Base-by-base conservation (phyloP, 2,888 invertebrate genomes). In the Netelia virgata region DNA sequence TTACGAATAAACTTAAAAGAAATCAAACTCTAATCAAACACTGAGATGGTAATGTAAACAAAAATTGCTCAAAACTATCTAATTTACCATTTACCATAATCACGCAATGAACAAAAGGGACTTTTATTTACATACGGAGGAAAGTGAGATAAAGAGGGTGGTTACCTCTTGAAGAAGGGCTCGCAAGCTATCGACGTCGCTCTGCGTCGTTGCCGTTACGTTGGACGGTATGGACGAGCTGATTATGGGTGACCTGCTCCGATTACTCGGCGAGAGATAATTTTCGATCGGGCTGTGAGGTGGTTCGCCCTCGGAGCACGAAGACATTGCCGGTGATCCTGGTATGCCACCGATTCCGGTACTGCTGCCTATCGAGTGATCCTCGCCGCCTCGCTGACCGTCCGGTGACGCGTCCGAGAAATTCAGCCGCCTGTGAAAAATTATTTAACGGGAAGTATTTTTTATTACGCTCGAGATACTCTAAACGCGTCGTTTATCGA, bases 141-240 rank as follows among this genome's bases (percentile, higher is more conserved):
- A 20, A 68, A 10, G 66, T 47, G 18, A 79, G 41, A 28, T 36
- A 20, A 76, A 83, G 81, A 36, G 43, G 28, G 70, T 82, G 90
- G 92, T 91, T 94, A 97, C 97, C 96, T 97, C 97, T 93, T 97
- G 97, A 86, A 97, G 94, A 86, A 97, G 95, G 85, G 96, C 94
- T 91, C 96, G 95, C 14, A 97, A 94, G 89, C 97, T 96, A 93
- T 96, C 96, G 74, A 97, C 96, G 88, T 97, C 97, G 69, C 95
- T 94, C 87, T 93, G 92, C 6, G 92, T 89, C 28, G 91, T 89
- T 41, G 93, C 94, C 82, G 93, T 94, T 88, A 93, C 94, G 59
- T 93, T 94, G 78, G 93, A 91, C 91, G 94, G 94, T 92, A 92
- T 86, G 1, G 92, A 92, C 3, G 93, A 92, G 87, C 92, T 93